phyloP scores from a whole-genome alignment of 2,113 vertebrate species.

The Cyanoliseus patagonus region DNA sequence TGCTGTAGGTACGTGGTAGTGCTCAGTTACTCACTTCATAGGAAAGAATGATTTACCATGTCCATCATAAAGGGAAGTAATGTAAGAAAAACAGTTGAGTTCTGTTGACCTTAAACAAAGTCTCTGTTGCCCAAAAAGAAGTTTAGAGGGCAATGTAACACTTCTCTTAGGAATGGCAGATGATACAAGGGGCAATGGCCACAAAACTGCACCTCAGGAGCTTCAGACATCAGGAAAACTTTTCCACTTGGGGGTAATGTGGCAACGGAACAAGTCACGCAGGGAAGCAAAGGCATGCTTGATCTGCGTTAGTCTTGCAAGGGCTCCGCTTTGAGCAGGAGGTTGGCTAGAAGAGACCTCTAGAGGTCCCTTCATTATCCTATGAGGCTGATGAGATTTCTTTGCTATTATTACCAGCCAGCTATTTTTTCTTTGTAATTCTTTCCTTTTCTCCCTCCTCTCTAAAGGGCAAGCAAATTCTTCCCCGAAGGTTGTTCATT shows the following conservation, averaged over 20 bases:
- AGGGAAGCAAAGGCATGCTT: not conserved
- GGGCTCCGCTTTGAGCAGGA: not conserved
- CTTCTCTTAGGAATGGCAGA: not conserved
- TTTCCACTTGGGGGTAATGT: not conserved
- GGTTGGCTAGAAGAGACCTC: not conserved
- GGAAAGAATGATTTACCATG: not conserved
- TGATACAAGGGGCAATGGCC: not conserved
- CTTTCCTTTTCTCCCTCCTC: not conserved
- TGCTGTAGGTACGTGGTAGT: not conserved
- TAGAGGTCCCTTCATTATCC: not conserved
- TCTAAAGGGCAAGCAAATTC: constrained; percentile 56
- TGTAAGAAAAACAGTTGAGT: not conserved
- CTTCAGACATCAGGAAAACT: not conserved
- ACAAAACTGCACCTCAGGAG: not conserved
- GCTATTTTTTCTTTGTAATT: not conserved
- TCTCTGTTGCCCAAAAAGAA: not conserved
- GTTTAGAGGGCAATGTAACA: not conserved
- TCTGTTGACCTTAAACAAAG: not conserved
- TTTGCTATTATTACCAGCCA: not conserved
- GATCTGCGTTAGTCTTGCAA: not conserved
- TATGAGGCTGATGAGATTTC: not conserved
- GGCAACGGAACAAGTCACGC: not conserved
- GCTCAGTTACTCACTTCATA: not conserved
- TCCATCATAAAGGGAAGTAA: not conserved
- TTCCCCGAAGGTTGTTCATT: constrained; percentile 32